Percentiles rank a stretch among this genome's conserved stretches.
phyloP scores from a whole-genome alignment of 1,140 invertebrate genomes.

The Leguminivora glycinivorella region DNA sequence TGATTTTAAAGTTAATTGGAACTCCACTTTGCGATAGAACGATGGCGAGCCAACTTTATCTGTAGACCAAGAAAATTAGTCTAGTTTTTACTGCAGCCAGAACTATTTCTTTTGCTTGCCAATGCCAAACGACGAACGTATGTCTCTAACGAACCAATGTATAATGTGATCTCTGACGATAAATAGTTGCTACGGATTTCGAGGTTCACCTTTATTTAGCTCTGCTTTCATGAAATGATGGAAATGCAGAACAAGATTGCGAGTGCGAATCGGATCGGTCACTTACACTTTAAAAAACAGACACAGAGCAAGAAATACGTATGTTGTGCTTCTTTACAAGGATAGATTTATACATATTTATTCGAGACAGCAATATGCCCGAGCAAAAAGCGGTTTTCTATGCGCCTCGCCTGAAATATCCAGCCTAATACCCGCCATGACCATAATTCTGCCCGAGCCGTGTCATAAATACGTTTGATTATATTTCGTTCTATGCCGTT shows the following conservation, averaged over 20 bases:
- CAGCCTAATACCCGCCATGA: slow-evolving; percentile 35
- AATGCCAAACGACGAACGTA: neutral
- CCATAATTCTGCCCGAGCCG: slow-evolving; percentile 42
- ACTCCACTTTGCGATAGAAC: slow-evolving; percentile 7
- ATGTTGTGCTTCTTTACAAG: slow-evolving; percentile 3
- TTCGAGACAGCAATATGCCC: neutral
- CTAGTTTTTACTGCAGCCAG: slow-evolving; percentile 16
- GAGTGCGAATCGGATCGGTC: slow-evolving; percentile 4
- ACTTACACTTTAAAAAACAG: neutral
- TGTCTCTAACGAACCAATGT: neutral
- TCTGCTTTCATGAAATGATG: neutral
- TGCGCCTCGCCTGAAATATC: slow-evolving; percentile 19
- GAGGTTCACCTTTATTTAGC: neutral
- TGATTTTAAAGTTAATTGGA: slow-evolving; percentile 27
- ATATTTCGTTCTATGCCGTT: slow-evolving; percentile 20
- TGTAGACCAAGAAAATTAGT: slow-evolving; percentile 17
- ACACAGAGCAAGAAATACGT: slow-evolving; percentile 11
- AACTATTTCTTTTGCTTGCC: neutral
- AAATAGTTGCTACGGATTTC: neutral
- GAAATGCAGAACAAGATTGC: neutral
- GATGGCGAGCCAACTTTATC: slow-evolving; percentile 19
- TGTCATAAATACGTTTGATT: slow-evolving; percentile 29
- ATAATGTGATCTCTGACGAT: neutral
- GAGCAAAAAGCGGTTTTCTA: slow-evolving; percentile 24
- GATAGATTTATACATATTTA: slow-evolving; percentile 27